These are phyloP conservation scores for Acyrthosiphon pisum DNA, from an alignment of 1,140 invertebrate species.

Conservation along the genomic window DNA sequence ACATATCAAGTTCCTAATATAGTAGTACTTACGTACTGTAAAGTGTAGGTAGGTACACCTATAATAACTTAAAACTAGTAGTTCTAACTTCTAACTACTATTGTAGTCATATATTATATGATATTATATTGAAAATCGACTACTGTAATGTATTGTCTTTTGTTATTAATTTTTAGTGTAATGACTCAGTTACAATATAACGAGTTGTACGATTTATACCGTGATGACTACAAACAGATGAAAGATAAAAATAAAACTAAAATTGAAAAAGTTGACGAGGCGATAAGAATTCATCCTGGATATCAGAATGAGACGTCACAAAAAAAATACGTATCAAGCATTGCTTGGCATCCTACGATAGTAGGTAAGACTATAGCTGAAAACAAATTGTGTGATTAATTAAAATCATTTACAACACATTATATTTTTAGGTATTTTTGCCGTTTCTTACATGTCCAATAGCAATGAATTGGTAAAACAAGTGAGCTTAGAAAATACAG, in stretches of 20 bases:
- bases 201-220: constrained; percentile 31
- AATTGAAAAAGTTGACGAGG: not conserved
- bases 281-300: not conserved
- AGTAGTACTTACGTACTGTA: too few species aligned
- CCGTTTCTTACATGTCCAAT: not conserved
- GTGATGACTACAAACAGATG: constrained; percentile 34
- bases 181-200: constrained; percentile 15
- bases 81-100: not conserved
- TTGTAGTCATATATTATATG: not conserved
- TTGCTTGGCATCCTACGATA: constrained; percentile 43
- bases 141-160: not conserved
- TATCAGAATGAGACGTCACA: not conserved
- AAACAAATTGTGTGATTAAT: not conserved
- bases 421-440: constrained; percentile 18
- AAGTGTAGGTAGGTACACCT: not conserved
- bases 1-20: not conserved
- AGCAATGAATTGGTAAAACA: constrained; percentile 12
- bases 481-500: not conserved
- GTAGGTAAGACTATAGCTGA: not conserved
- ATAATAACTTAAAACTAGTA: not conserved
- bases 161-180: not conserved
- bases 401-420: not conserved
- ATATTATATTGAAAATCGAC: not conserved
- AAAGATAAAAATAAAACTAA: not conserved
- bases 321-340: constrained; percentile 27